A percentile compares a stretch with the other conserved stretches of the same genome.
Evolutionary conservation across 23 tunicate species (phyloP).

Genomic region (Botrylloides violaceus): DNA sequence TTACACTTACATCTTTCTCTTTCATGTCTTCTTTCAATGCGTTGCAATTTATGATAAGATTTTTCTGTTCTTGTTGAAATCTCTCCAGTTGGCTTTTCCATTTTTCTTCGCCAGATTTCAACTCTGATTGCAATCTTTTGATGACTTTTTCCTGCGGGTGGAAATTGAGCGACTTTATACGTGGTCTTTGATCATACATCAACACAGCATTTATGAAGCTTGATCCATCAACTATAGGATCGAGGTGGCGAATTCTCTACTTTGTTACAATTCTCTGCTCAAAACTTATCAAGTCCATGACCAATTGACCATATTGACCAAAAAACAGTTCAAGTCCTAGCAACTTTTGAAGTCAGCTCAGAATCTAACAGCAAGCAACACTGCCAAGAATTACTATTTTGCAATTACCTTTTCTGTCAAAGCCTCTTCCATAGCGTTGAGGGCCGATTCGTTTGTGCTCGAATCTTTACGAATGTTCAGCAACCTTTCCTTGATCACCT

Average conservation of each 20-base stretch:
- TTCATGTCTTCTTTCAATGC: conserved; percentile 23
- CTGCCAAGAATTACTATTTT: too few species aligned
- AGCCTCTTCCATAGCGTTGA: conserved; percentile 83
- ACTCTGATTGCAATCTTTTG: conserved; percentile 20
- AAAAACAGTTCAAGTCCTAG: too few species aligned
- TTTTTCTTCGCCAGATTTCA: conserved; percentile 38
- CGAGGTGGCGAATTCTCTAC: too few species aligned
- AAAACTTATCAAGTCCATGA: too few species aligned
- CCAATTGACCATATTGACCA: too few species aligned
- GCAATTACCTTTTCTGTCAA: conserved; percentile 61
- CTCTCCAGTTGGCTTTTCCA: conserved; percentile 34
- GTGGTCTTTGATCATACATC: background rate
- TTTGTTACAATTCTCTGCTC: too few species aligned
- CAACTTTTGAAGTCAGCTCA: too few species aligned
- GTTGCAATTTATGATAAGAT: conserved; percentile 37
- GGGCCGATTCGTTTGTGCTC: conserved; percentile 51
- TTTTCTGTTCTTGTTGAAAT: conserved; percentile 18
- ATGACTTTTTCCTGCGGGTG: conserved; percentile 24
- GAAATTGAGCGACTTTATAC: too few species aligned
- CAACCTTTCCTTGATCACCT: conserved; percentile 27
- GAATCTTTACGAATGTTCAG: conserved; percentile 45
- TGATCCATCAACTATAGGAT: too few species aligned
- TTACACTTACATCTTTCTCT: conserved; percentile 64
- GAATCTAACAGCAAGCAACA: too few species aligned
- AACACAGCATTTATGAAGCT: too few species aligned